Conservation (phyloP, 2,888 invertebrate genomes). For the Colostygia pectinataria region DNA sequence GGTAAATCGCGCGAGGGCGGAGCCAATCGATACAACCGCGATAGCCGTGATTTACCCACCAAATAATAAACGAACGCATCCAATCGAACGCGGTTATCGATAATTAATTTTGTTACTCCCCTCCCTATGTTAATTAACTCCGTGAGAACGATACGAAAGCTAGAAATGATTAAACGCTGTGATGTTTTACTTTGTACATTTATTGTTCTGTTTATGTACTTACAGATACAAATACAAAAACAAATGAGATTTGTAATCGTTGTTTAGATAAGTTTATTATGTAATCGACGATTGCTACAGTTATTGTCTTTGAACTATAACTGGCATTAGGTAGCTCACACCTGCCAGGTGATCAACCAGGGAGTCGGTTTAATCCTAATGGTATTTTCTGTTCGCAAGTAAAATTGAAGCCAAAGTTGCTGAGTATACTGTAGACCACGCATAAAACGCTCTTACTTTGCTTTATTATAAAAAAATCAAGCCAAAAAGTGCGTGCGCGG, state of each 20-base stretch:
- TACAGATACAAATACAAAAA: no score
- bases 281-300: no score
- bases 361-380: no score
- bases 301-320: no score
- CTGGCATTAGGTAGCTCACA: no score
- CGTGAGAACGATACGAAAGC: constrained; percentile 54
- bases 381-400: no score
- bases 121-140: constrained; percentile 67
- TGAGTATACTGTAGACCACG: constrained; percentile 3
- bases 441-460: constrained; percentile 5
- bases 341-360: no score
- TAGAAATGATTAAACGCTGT: constrained; percentile 38
- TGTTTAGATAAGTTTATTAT: no score
- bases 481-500: constrained; percentile 49
- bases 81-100: constrained; percentile 65
- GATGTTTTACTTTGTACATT: constrained; percentile 19
- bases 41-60: constrained; percentile 72
- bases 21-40: constrained; percentile 49
- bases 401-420: background rate
- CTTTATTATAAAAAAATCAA: constrained; percentile 12
- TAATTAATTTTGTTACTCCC: constrained; percentile 68
- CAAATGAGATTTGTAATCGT: no score
- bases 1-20: constrained; percentile 52
- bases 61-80: constrained; percentile 62
- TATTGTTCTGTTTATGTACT: constrained; percentile 1